Conservation (phyloP, 2,888 invertebrate genomes). For the Drosophila kambysellisi region DNA sequence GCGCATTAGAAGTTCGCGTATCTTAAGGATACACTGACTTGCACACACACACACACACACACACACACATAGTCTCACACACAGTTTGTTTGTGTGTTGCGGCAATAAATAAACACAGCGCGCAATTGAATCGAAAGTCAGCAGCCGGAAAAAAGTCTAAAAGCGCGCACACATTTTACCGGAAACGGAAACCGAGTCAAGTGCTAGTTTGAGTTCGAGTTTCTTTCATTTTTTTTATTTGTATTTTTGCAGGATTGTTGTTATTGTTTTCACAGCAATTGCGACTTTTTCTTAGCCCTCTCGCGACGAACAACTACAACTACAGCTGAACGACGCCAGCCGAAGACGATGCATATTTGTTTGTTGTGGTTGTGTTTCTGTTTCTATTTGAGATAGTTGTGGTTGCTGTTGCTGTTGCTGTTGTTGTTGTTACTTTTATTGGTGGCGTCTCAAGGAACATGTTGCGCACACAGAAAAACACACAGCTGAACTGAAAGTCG, state of each 20-base stretch:
- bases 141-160: conserved; percentile 58
- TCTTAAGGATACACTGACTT: conserved; percentile 64
- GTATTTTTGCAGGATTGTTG: conserved; percentile 20
- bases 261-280: conserved; percentile 35
- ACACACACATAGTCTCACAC: conserved; percentile 22
- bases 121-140: conserved; percentile 48
- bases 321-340: conserved; percentile 40
- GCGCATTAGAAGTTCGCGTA: conserved; percentile 54
- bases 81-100: conserved; percentile 30
- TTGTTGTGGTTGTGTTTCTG: conserved; percentile 36
- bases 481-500: conserved; percentile 71
- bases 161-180: conserved; percentile 70
- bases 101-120: conserved; percentile 70
- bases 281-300: conserved; percentile 64
- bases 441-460: conserved; percentile 77
- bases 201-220: conserved; percentile 56
- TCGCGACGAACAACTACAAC: conserved; percentile 36
- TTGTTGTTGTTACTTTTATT: conserved; percentile 64
- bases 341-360: conserved; percentile 70
- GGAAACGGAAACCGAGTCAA: conserved; percentile 71
- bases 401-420: conserved; percentile 23
- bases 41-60: conserved; percentile 32
- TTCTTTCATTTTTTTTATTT: conserved; percentile 25
- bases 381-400: conserved; percentile 16
- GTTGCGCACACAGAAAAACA: conserved; percentile 80